Percentiles rank a stretch among this genome's conserved stretches.
These are phyloP conservation scores for Pycnomerus fuliginosus DNA, from an alignment of 2,888 invertebrate genomes.

Conservation along the genomic window DNA sequence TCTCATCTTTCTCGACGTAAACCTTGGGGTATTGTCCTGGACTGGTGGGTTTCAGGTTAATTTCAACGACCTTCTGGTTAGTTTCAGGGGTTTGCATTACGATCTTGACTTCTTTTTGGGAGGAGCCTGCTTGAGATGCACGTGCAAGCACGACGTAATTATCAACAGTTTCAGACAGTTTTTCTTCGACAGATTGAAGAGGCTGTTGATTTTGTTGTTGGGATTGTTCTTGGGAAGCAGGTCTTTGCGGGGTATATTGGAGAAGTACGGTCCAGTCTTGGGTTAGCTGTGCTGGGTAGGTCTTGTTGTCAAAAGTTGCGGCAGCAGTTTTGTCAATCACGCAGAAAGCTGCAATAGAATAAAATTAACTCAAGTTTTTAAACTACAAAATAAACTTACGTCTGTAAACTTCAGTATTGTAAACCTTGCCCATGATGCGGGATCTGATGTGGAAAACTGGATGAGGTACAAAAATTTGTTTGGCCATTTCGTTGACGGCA, in stretches of 20 bases:
- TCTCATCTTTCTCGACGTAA: slow-evolving; percentile 53
- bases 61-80: slow-evolving; percentile 47
- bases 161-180: slow-evolving; percentile 45
- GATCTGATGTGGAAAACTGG: slow-evolving; percentile 49
- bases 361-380: slow-evolving; percentile 18
- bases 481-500: slow-evolving; percentile 48
- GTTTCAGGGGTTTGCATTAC: slow-evolving; percentile 47
- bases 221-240: slow-evolving; percentile 28
- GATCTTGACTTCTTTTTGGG: slow-evolving; percentile 53
- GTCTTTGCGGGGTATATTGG: slow-evolving; percentile 52
- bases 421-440: slow-evolving; percentile 42
- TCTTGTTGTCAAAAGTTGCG: slow-evolving; percentile 66
- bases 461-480: slow-evolving; percentile 52
- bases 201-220: slow-evolving; percentile 38
- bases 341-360: slow-evolving; percentile 61
- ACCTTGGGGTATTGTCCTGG: slow-evolving; percentile 36
- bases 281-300: slow-evolving; percentile 57
- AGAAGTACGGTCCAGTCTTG: slow-evolving; percentile 63
- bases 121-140: slow-evolving; percentile 44
- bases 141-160: slow-evolving; percentile 52
- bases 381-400: slow-evolving; percentile 54
- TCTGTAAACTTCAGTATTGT: slow-evolving; percentile 52
- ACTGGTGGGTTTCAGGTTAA: slow-evolving; percentile 42
- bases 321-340: slow-evolving; percentile 58
- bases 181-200: slow-evolving; percentile 14